phyloP scores from a whole-genome alignment of 2,797 vertebrate genomes.

The Manis crassicaudata region DNA sequence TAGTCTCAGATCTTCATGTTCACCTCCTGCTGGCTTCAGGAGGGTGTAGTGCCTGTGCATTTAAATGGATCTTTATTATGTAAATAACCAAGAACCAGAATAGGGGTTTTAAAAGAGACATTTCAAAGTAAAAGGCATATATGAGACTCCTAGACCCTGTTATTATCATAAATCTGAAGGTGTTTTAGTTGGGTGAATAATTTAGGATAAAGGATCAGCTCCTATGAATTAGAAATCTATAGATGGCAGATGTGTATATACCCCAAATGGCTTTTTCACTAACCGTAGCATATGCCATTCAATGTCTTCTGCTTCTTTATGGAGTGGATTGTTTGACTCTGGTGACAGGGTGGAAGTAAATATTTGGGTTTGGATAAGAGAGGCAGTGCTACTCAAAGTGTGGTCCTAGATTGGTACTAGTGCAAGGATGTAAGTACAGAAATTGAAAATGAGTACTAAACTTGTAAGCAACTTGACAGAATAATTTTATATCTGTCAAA shows the following conservation, averaged over 20 bases:
- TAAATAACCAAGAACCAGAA: conserved; percentile 66
- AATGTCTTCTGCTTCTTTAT: neutral
- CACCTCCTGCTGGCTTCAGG: conserved; percentile 60
- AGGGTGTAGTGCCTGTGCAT: conserved; percentile 41
- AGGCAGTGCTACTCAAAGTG: neutral
- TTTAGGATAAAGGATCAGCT: conserved; percentile 6
- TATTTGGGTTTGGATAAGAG: neutral
- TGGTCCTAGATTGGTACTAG: neutral
- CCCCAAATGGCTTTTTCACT: neutral
- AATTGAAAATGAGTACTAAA: conserved; percentile 45
- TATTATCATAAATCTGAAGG: conserved; percentile 32
- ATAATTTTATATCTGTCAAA: conserved; percentile 56
- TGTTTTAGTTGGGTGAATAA: neutral
- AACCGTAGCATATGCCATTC: neutral
- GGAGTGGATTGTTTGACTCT: neutral
- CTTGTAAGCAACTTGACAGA: conserved; percentile 24
- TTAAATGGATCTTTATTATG: conserved; percentile 74
- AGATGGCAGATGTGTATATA: neutral
- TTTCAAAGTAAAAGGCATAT: conserved; percentile 39
- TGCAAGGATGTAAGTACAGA: neutral
- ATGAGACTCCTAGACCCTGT: conserved; percentile 3
- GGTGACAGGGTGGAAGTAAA: neutral
- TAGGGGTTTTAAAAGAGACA: conserved; percentile 32
- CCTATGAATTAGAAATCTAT: conserved; percentile 1
- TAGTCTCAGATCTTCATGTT: conserved; percentile 54